A percentile compares a stretch with the other conserved stretches of the same genome.
Conservation (phyloP, 2,113 vertebrate genomes). For the Grammomys surdaster region DNA sequence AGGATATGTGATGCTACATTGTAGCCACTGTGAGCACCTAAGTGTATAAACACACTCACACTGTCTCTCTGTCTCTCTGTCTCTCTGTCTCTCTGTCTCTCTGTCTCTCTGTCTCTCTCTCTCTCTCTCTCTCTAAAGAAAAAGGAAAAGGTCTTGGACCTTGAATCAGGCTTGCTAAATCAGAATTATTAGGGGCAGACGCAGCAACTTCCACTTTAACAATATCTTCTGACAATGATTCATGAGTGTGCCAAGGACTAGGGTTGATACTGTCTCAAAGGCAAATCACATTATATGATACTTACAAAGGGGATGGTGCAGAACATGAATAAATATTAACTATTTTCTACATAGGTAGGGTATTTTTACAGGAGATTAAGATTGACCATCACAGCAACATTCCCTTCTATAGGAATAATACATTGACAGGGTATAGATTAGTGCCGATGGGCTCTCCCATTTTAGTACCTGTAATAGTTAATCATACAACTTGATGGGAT, state of each 20-base stretch:
- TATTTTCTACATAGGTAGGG: not conserved
- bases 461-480: not conserved
- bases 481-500: not conserved
- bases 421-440: not conserved
- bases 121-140: not conserved
- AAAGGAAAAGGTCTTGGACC: not conserved
- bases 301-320: not conserved
- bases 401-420: not conserved
- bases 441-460: not conserved
- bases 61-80: too few relatives aligned
- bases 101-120: too few relatives aligned
- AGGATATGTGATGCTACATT: not conserved
- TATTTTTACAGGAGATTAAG: not conserved
- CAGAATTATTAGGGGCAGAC: not conserved
- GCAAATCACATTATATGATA: not conserved
- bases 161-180: not conserved
- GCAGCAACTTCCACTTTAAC: conserved; percentile 1
- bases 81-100: too few relatives aligned
- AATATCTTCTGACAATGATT: not conserved
- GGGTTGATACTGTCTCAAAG: not conserved
- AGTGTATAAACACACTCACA: not conserved
- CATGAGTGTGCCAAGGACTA: not conserved
- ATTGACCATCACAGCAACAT: not conserved
- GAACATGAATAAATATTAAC: conserved; percentile 41
- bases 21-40: not conserved